These are phyloP conservation scores for Diarsia mendica DNA, from an alignment of 2,888 invertebrate genomes.

Conservation along the genomic window DNA sequence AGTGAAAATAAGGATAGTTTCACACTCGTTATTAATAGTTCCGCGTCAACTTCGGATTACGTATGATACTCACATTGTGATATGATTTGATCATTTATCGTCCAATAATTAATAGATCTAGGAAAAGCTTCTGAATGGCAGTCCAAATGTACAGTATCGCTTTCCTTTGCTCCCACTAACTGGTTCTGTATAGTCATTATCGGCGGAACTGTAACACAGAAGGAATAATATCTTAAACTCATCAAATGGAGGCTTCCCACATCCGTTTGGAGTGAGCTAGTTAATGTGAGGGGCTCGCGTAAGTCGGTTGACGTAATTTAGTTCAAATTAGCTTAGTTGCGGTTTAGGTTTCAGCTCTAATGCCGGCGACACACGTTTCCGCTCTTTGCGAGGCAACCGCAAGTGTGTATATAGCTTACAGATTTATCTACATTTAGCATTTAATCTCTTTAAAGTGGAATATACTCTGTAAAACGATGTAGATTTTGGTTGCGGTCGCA, in stretches of 20 bases:
- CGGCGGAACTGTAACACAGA: conserved; percentile 92
- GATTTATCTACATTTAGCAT: conserved; percentile 57
- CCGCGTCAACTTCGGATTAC: conserved; percentile 4
- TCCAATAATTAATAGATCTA: conserved; percentile 95
- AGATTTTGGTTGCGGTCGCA: conserved; percentile 52
- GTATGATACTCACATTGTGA: conserved; percentile 90
- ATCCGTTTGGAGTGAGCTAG: conserved; percentile 28
- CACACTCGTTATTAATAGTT: conserved; percentile 23
- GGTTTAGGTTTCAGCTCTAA: conserved; percentile 58
- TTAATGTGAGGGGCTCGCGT: conserved; percentile 44
- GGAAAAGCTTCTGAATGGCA: conserved; percentile 95
- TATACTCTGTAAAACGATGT: conserved; percentile 49
- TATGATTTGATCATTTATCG: conserved; percentile 92
- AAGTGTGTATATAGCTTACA: conserved; percentile 48
- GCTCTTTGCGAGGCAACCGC: conserved; percentile 59
- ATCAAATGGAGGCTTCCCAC: conserved; percentile 20
- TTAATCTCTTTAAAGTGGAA: conserved; percentile 59
- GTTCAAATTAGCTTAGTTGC: conserved; percentile 63
- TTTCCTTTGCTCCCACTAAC: conserved; percentile 93
- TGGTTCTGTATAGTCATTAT: conserved; percentile 95
- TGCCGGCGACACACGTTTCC: conserved; percentile 62
- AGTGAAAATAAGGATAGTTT: conserved; percentile 34
- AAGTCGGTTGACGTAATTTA: conserved; percentile 58
- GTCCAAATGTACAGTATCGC: conserved; percentile 92
- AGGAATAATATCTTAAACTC: conserved; percentile 36